These are phyloP conservation scores for Lepus americanus DNA, from an alignment of 2,113 vertebrate genomes.

Conservation along the genomic window DNA sequence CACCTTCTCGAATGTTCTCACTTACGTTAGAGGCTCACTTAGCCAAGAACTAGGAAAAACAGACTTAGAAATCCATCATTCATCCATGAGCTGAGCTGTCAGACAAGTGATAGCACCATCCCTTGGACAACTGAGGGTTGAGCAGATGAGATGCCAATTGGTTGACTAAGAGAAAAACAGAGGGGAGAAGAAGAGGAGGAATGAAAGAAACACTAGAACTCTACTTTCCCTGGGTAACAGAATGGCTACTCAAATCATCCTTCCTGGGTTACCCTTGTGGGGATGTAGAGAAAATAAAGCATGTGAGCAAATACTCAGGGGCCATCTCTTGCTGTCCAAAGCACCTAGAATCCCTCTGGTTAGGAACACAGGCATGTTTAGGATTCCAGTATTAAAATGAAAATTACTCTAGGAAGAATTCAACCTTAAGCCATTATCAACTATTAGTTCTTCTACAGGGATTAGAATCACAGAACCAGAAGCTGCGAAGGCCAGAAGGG, in stretches of 20 bases:
- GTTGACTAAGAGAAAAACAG: constrained; percentile 74
- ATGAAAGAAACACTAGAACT: background rate
- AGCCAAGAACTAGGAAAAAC: background rate
- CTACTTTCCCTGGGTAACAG: background rate
- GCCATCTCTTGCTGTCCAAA: background rate
- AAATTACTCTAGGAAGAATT: constrained; percentile 44
- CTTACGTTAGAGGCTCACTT: background rate
- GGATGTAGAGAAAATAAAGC: background rate
- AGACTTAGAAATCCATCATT: background rate
- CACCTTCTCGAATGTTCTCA: background rate
- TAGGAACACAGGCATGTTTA: background rate
- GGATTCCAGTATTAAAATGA: constrained; percentile 37
- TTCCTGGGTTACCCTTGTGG: background rate
- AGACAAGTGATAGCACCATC: constrained; percentile 85
- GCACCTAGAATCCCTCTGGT: background rate
- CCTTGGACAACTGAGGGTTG: constrained; percentile 76
- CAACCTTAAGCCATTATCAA: constrained; percentile 58
- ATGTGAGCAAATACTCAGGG: background rate
- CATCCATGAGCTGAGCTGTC: constrained; percentile 79
- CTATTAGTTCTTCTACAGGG: constrained; percentile 49
- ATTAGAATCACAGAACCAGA: constrained; percentile 49
- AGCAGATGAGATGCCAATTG: constrained; percentile 76
- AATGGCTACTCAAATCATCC: background rate
- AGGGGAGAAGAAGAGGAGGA: constrained; percentile 47
- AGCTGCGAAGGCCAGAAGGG: background rate